These are phyloP conservation scores for Drosophila lutescens DNA, from an alignment of 2,888 invertebrate species.

Conservation along the genomic window DNA sequence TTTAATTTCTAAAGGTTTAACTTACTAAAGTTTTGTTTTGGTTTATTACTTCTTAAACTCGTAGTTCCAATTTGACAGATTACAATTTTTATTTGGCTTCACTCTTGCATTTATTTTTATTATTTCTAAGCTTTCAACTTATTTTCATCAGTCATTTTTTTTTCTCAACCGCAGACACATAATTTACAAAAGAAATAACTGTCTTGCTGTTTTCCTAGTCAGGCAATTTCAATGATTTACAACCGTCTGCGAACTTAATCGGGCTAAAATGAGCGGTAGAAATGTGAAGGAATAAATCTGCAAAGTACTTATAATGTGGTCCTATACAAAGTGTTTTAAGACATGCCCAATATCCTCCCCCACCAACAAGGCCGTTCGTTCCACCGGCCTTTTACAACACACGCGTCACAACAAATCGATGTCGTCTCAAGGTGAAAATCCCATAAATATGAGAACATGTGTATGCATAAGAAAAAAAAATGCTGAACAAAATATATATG, in stretches of 20 bases:
- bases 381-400: slow-evolving; percentile 35
- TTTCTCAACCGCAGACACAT: slow-evolving; percentile 56
- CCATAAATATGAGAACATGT: slow-evolving; percentile 52
- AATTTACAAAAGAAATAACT: slow-evolving; percentile 47
- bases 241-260: slow-evolving; percentile 48
- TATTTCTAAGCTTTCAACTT: not conserved
- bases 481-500: slow-evolving; percentile 21
- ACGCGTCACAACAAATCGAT: slow-evolving; percentile 75
- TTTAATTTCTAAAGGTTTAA: too few species aligned
- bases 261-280: not conserved
- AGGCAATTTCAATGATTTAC: slow-evolving; percentile 65
- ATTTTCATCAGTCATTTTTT: not conserved
- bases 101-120: not conserved
- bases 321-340: slow-evolving; percentile 24
- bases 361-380: slow-evolving; percentile 29
- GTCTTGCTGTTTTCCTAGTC: slow-evolving; percentile 48
- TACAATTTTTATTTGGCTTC: not conserved
- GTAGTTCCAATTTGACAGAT: not conserved
- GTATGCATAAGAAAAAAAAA: slow-evolving; percentile 43
- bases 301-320: slow-evolving; percentile 17
- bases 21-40: not conserved
- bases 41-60: not conserved
- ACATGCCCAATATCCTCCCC: slow-evolving; percentile 14
- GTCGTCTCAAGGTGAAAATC: slow-evolving; percentile 74
- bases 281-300: slow-evolving; percentile 7